A percentile compares a stretch with the other conserved stretches of the same genome.
Evolutionary conservation across 2,797 vertebrate genomes (phyloP).

Genomic region (Sebastes steindachneri): DNA sequence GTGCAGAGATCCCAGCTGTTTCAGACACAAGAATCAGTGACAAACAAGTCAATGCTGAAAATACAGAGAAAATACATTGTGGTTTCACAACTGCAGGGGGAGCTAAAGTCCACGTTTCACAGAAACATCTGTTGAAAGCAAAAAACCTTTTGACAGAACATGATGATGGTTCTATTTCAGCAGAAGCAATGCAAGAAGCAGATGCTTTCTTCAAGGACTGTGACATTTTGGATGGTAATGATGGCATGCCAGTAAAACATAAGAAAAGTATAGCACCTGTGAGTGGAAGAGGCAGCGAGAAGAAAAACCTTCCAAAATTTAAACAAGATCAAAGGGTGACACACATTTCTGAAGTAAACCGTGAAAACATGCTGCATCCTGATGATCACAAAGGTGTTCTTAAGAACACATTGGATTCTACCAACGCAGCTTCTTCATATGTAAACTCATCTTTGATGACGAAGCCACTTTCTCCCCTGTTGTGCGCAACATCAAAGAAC

Average conservation of each 20-base stretch:
- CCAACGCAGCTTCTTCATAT: slow-evolving; percentile 70
- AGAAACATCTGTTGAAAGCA: slow-evolving; percentile 37
- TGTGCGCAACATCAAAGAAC: slow-evolving; percentile 34
- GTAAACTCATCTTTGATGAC: slow-evolving; percentile 72
- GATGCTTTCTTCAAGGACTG: slow-evolving; percentile 32
- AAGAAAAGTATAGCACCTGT: not conserved
- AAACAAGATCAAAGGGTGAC: slow-evolving; percentile 67
- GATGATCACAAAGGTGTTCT: slow-evolving; percentile 64
- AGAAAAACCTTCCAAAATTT: slow-evolving; percentile 39
- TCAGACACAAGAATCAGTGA: not conserved
- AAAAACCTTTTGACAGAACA: slow-evolving; percentile 38
- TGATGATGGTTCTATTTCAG: slow-evolving; percentile 31
- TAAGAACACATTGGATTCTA: slow-evolving; percentile 76
- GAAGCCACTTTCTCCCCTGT: slow-evolving; percentile 57
- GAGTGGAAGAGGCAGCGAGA: not conserved
- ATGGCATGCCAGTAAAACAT: not conserved
- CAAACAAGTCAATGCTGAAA: not conserved
- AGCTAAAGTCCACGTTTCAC: slow-evolving; percentile 18
- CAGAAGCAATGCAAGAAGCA: slow-evolving; percentile 26
- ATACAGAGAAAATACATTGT: slow-evolving; percentile 5
- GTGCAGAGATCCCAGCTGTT: slow-evolving; percentile 6
- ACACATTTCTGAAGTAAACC: slow-evolving; percentile 68
- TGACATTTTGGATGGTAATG: not conserved
- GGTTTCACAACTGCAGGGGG: slow-evolving; percentile 48
- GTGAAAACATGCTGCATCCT: not conserved